Evolutionary conservation across 2,888 invertebrate genomes (phyloP), one percentile per base, ranked within the genome.

Genomic region (Lomographa bimaculata): DNA sequence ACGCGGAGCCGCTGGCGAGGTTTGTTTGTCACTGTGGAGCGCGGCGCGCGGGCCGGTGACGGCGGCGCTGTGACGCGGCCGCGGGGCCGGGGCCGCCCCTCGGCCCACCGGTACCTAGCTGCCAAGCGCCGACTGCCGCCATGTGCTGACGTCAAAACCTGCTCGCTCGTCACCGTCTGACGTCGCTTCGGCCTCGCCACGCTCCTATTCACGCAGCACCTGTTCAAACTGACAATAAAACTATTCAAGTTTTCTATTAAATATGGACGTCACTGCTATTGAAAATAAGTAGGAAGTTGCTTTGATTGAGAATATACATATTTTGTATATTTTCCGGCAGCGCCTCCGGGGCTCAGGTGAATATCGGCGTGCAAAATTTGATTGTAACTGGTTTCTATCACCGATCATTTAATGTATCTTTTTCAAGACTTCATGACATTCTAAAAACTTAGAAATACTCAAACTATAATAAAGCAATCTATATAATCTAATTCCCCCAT

Each of bases 11-110:
- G 61, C 71, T 74, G 69, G 67, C 67, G 61, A 71, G 67, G 73
- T 73, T 75, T 77, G 79, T 79, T 79, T 80, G 79, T 79, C 77
- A 81, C 79, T 78, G 78, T 33, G 56, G 57, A 56, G 55, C 53
- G 48, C 14, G 58, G 54, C 37, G 43, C 42, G 48, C 34, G 37
- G 30, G 49, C 54, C 39, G 52, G 44, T 53, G 46, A 43, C 46
- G 53, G 41, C 52, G 52, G 29, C 35, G 47, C 39, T 40, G 46
- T 47, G 55, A 63, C 57, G 55, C 41, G 8, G 3, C 4, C 49
- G 56, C 46, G 42, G 52, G 56, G 54, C 48, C 55, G 46, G 52
- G 37, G 46, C 45, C 37, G 32, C 56, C 50, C 48, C n/a, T n/a
- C n/a, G n/a, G n/a, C n/a, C n/a, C n/a, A n/a, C n/a, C n/a, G n/a